Evolutionary conservation across 2,888 invertebrate genomes (phyloP), one percentile per base, ranked within the genome.

Genomic region (Leucoptera coffeella): DNA sequence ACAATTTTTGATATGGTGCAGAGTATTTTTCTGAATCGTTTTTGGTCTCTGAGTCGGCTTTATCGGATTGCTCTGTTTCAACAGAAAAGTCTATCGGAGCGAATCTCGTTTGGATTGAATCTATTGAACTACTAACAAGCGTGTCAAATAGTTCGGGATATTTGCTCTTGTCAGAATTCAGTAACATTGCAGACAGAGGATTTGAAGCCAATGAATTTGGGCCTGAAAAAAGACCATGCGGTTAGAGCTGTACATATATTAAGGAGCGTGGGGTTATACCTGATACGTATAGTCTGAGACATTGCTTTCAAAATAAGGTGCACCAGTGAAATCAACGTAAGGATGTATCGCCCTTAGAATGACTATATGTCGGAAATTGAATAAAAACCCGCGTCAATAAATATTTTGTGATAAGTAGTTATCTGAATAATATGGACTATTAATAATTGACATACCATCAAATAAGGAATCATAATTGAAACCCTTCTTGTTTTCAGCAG

Each of bases 121-220:
- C 64, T 35, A 64, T 57, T 26, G 67, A 67, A 51, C 71, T 69
- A 55, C 65, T 65, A 43, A 64, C 64, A 40, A 64, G 37, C 29
- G 62, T 59, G 35, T 71, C 64, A 37, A 65, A 71, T 24, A 62
- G 45, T 33, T 57, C 50, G 24, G 67, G 62, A 43, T 67, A 67
- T 47, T 59, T 53, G 35, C 47, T 59, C 42, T 65, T 64, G 48
- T 69, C 67, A 51, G 56, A 51, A 39, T 59, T 60, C 39, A 61
- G 46, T 40, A 64, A 46, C 34, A 64, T 59, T 34, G 58, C 53
- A 32, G 58, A 47, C 38, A 61, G 47, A 35, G 67, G 64, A 41
- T 51, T 59, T 38, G 69, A 62, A 47, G 62, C 59, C 49, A 67
- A 45, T 35, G 67, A 54, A 39, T 55, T 40, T 35, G 56, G 45